Percentiles rank a stretch among this genome's conserved stretches.
phyloP scores from a whole-genome alignment of 2,797 vertebrate species.

The Atherinosoma microstoma region DNA sequence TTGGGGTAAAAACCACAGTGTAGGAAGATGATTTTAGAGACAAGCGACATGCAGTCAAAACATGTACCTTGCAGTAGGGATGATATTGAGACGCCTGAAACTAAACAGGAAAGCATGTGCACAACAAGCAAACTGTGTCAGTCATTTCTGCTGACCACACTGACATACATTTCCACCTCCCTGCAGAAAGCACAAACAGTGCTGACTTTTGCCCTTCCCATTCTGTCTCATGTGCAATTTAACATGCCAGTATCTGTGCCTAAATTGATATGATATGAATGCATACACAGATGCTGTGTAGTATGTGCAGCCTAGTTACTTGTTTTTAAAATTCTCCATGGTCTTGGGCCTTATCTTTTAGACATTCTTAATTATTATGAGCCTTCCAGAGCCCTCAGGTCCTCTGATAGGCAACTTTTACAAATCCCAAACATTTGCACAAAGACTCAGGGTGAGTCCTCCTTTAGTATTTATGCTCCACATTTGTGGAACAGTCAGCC shows the following conservation, averaged over 20 bases:
- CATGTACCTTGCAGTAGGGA: not conserved
- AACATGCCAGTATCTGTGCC: constrained; percentile 17
- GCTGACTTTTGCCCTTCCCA: constrained; percentile 33
- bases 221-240: constrained; percentile 20
- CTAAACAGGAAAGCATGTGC: constrained; percentile 7
- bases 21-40: constrained; percentile 15
- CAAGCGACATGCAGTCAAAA: not conserved
- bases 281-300: not conserved
- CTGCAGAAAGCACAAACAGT: constrained; percentile 28
- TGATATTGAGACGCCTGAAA: not conserved
- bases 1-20: constrained; percentile 10
- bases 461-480: no score
- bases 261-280: not conserved
- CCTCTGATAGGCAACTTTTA: no score
- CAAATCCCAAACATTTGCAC: no score
- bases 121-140: constrained; percentile 10
- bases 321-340: no score
- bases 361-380: no score
- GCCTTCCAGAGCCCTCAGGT: no score
- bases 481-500: no score
- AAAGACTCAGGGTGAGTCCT: no score
- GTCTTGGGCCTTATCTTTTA: no score
- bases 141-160: constrained; percentile 11
- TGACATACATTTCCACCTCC: not conserved
- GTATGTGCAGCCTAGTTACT: not conserved